Conservation (phyloP, 2,888 invertebrate species). For the Clunio marinus region DNA sequence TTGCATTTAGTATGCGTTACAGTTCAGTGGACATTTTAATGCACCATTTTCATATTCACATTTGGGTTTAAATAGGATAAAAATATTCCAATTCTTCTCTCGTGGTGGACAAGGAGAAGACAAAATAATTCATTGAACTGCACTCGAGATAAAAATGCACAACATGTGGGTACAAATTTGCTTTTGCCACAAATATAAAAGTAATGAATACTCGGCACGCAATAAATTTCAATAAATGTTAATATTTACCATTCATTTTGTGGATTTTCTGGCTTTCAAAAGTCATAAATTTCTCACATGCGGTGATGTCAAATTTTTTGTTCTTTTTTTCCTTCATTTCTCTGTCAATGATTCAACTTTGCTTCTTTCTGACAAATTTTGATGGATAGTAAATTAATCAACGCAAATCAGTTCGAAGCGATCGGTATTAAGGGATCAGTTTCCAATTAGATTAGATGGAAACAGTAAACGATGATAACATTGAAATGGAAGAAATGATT, state of each 20-base stretch:
- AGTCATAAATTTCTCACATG: constrained; percentile 6
- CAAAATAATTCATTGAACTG: constrained; percentile 13
- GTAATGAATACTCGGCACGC: constrained; percentile 6
- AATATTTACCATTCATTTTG: constrained; percentile 2
- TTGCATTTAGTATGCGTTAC: constrained; percentile 17
- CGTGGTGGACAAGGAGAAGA: too few species aligned
- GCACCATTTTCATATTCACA: constrained; percentile 1
- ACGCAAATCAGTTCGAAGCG: background rate
- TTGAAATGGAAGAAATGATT: background rate
- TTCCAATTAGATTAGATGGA: constrained; percentile 3
- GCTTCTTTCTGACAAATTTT: constrained; percentile 38
- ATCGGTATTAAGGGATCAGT: constrained; percentile 15
- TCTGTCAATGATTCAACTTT: too few species aligned
- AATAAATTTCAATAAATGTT: constrained; percentile 29
- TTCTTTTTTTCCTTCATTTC: background rate
- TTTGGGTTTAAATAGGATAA: too few species aligned
- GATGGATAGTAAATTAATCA: constrained; percentile 33
- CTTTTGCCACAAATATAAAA: background rate
- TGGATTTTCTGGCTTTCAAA: background rate
- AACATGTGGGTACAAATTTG: constrained; percentile 31
- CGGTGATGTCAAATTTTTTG: background rate
- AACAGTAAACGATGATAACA: background rate
- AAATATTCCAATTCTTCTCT: too few species aligned
- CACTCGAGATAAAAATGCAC: constrained; percentile 13
- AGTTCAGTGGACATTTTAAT: constrained; percentile 35